Conservation (phyloP, 2,797 vertebrate species). For the Bufotes viridis region DNA sequence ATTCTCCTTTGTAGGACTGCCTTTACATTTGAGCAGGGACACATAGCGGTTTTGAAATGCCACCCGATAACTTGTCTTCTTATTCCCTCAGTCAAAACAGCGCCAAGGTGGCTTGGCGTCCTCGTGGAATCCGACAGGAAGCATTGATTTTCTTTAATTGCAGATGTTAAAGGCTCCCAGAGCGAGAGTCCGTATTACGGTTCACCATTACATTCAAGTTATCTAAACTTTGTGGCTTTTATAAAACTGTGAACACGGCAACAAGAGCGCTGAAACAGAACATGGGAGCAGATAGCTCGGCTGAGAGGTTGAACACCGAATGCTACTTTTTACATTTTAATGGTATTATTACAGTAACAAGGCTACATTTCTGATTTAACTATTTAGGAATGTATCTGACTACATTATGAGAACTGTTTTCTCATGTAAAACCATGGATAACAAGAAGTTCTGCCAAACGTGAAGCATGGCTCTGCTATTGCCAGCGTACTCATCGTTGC, state of each 20-base stretch:
- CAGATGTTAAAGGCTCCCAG: slow-evolving; percentile 58
- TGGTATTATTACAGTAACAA: neutral
- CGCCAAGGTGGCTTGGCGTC: slow-evolving; percentile 59
- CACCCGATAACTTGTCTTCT: slow-evolving; percentile 55
- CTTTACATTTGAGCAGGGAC: slow-evolving; percentile 23
- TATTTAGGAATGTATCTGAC: neutral
- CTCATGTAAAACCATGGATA: too few species aligned
- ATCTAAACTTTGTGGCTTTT: slow-evolving; percentile 51
- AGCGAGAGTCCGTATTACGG: slow-evolving; percentile 28
- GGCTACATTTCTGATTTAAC: neutral
- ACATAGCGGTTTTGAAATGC: slow-evolving; percentile 52
- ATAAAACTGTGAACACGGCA: slow-evolving; percentile 33
- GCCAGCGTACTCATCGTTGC: too few species aligned
- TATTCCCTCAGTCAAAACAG: slow-evolving; percentile 51
- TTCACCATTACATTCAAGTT: slow-evolving; percentile 56
- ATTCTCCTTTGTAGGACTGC: slow-evolving; percentile 8
- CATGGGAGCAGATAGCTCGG: neutral
- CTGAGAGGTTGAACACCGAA: neutral
- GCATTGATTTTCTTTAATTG: slow-evolving; percentile 61
- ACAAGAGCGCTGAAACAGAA: slow-evolving; percentile 19
- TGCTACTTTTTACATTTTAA: neutral
- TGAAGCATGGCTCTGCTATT: too few species aligned
- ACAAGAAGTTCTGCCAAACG: too few species aligned
- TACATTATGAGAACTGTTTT: too few species aligned
- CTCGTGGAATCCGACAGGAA: slow-evolving; percentile 56